Evolutionary conservation across 2,888 invertebrate genomes (phyloP).

Genomic region (Ormyrus labotus): DNA sequence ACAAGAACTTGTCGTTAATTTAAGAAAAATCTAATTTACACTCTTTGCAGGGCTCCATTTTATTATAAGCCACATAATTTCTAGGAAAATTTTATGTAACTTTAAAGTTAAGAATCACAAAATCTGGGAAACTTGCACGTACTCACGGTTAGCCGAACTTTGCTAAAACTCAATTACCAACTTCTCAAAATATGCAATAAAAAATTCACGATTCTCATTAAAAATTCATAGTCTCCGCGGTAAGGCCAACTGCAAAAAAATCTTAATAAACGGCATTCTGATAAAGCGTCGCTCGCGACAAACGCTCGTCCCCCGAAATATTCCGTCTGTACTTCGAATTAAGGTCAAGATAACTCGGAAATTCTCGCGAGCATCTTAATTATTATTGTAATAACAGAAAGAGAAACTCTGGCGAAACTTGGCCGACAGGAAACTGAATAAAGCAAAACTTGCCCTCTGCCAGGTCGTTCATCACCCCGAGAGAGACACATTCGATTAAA

Average conservation of each 20-base stretch:
- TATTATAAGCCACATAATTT: slow-evolving; percentile 32
- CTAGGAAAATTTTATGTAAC: slow-evolving; percentile 35
- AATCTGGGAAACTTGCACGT: slow-evolving; percentile 40
- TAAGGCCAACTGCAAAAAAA: slow-evolving; percentile 15
- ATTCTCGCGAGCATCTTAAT: not conserved
- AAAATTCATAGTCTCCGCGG: slow-evolving; percentile 47
- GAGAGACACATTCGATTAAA: slow-evolving; percentile 10
- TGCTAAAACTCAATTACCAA: slow-evolving; percentile 50
- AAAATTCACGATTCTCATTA: slow-evolving; percentile 45
- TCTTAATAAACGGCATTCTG: slow-evolving; percentile 11
- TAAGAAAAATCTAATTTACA: slow-evolving; percentile 8
- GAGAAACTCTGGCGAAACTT: not conserved
- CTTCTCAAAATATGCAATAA: slow-evolving; percentile 53
- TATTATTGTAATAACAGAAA: slow-evolving; percentile 9
- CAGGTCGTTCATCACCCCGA: slow-evolving; percentile 28
- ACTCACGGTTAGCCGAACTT: slow-evolving; percentile 32
- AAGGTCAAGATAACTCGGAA: not conserved
- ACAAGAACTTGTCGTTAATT: too few species aligned
- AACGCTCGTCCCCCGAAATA: not conserved
- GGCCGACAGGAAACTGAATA: not conserved
- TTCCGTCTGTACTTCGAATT: slow-evolving; percentile 1
- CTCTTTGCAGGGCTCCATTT: not conserved
- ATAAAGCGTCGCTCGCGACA: slow-evolving; percentile 28
- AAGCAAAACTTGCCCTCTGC: too few species aligned
- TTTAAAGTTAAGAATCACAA: slow-evolving; percentile 46